Evolutionary conservation across 2,888 invertebrate genomes (phyloP).

Genomic region (Cinara cedri): DNA sequence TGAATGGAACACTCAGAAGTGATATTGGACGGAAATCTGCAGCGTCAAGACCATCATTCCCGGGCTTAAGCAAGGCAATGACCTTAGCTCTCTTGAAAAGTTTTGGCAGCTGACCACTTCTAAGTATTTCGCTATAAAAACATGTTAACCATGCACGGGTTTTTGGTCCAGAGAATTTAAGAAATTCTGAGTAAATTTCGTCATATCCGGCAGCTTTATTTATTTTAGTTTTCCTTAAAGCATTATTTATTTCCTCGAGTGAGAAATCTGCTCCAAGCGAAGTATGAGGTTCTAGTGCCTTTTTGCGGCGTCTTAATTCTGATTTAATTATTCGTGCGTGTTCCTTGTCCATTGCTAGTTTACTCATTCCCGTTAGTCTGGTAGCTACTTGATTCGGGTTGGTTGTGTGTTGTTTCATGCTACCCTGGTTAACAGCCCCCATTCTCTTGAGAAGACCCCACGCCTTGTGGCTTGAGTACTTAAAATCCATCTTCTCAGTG

Average conservation of each 20-base stretch:
- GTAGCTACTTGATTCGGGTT: background rate
- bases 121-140: slow-evolving; percentile 28
- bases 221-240: slow-evolving; percentile 44
- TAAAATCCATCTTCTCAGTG: slow-evolving; percentile 28
- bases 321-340: background rate
- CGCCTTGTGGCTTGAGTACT: slow-evolving; percentile 26
- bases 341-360: background rate
- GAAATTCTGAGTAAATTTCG: slow-evolving; percentile 13
- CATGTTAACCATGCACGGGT: slow-evolving; percentile 34
- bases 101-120: background rate
- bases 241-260: slow-evolving; percentile 36
- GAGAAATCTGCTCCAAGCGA: slow-evolving; percentile 9
- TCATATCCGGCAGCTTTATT: slow-evolving; percentile 50
- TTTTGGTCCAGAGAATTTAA: slow-evolving; percentile 19
- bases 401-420: background rate
- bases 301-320: background rate
- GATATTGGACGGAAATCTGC: slow-evolving; percentile 58
- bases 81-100: slow-evolving; percentile 36
- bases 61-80: slow-evolving; percentile 51
- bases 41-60: slow-evolving; percentile 49
- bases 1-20: slow-evolving; percentile 55
- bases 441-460: slow-evolving; percentile 17
- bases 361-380: background rate
- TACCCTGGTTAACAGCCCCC: background rate
- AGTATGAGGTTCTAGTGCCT: background rate